phyloP scores from a whole-genome alignment of 2,888 invertebrate genomes.

The Kryphioiulus occultus region DNA sequence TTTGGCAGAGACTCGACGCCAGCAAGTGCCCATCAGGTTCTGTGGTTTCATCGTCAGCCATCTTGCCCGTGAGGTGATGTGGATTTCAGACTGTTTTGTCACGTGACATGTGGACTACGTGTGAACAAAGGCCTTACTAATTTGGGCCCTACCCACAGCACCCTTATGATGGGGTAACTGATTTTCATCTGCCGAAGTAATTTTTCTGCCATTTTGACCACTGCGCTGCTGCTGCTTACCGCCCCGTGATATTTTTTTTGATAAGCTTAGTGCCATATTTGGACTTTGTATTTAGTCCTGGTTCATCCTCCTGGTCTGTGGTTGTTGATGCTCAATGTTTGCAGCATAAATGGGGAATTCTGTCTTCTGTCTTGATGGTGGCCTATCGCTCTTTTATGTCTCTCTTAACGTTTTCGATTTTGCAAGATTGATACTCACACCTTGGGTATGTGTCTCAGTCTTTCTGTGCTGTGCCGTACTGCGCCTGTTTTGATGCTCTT shows the following conservation, averaged over 20 bases:
- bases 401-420: slow-evolving; percentile 18
- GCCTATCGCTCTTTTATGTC: neutral
- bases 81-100: slow-evolving; percentile 1
- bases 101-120: slow-evolving; percentile 33
- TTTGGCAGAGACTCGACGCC: slow-evolving; percentile 20
- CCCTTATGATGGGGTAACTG: slow-evolving; percentile 21
- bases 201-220: slow-evolving; percentile 17
- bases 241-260: slow-evolving; percentile 15
- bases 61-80: neutral
- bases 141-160: neutral
- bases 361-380: slow-evolving; percentile 15
- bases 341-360: slow-evolving; percentile 1
- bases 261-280: neutral
- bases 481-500: slow-evolving; percentile 4
- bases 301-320: neutral
- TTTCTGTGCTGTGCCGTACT: neutral
- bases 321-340: slow-evolving; percentile 3
- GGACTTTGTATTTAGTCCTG: neutral
- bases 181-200: slow-evolving; percentile 8
- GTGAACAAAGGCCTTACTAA: neutral
- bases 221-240: neutral
- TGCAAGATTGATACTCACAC: slow-evolving; percentile 8
- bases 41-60: neutral
- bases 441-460: slow-evolving; percentile 5
- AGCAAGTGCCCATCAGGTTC: neutral